Conservation (phyloP, 2,888 invertebrate genomes). For the Pyrrhosoma nymphula region DNA sequence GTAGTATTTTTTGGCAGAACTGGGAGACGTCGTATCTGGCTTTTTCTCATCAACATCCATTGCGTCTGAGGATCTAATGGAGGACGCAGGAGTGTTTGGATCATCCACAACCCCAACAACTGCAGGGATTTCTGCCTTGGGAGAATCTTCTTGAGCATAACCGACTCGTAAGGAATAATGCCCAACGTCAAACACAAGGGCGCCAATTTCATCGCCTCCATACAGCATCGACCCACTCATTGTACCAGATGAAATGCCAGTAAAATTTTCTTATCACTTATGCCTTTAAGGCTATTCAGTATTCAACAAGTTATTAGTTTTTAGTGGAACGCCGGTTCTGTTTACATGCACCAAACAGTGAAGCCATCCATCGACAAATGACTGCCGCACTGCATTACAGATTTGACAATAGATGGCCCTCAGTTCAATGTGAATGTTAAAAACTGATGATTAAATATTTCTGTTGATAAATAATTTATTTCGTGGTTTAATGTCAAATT, state of each 20-base stretch:
- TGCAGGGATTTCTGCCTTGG: constrained; percentile 98
- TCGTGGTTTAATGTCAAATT: not conserved
- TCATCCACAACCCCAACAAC: constrained; percentile 91
- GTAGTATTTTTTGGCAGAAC: constrained; percentile 85
- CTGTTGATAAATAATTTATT: too few relatives aligned
- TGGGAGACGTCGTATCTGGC: constrained; percentile 84
- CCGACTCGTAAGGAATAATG: constrained; percentile 94
- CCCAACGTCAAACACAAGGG: constrained; percentile 97
- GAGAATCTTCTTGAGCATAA: constrained; percentile 99
- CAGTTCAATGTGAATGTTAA: not conserved
- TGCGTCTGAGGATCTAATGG: constrained; percentile 84
- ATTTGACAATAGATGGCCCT: not conserved
- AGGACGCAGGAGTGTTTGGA: constrained; percentile 79
- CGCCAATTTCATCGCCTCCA: constrained; percentile 99
- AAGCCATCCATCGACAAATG: constrained; percentile 46
- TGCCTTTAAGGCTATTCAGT: not conserved
- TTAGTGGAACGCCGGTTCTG: not conserved
- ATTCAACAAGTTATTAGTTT: not conserved
- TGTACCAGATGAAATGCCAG: not conserved
- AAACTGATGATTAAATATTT: not conserved
- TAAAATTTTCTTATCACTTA: not conserved
- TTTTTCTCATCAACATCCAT: constrained; percentile 82
- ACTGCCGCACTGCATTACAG: not conserved
- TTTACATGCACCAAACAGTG: not conserved
- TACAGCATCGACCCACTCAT: constrained; percentile 84